Conservation (phyloP, 2,888 invertebrate species). For the Eupithecia abbreviata region DNA sequence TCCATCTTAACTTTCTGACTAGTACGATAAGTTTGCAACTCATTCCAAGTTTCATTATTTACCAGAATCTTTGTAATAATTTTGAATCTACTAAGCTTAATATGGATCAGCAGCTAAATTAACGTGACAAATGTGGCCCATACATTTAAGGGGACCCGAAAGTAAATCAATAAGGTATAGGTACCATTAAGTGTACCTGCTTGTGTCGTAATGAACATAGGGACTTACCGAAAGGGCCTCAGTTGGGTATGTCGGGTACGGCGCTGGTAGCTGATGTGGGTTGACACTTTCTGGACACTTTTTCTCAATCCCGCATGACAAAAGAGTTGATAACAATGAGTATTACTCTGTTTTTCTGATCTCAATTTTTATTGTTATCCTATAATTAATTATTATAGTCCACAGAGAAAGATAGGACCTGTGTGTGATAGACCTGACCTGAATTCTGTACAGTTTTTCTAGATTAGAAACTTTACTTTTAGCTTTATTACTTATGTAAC, state of each 20-base stretch:
- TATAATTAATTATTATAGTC: slow-evolving; percentile 9
- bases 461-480: not conserved
- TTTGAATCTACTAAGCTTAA: not conserved
- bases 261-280: slow-evolving; percentile 59
- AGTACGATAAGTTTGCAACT: slow-evolving; percentile 7
- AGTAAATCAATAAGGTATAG: slow-evolving; percentile 37
- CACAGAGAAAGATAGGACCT: not conserved
- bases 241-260: slow-evolving; percentile 44
- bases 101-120: not conserved
- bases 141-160: slow-evolving; percentile 27
- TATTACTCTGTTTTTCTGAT: slow-evolving; percentile 26
- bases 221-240: slow-evolving; percentile 47
- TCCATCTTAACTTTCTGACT: slow-evolving; percentile 9
- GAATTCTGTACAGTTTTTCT: not conserved
- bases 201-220: slow-evolving; percentile 50
- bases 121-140: slow-evolving; percentile 5
- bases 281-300: slow-evolving; percentile 60
- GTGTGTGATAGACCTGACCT: too few species aligned
- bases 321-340: slow-evolving; percentile 32
- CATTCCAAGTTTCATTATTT: slow-evolving; percentile 10
- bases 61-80: not conserved
- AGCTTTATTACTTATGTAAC: too few species aligned
- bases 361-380: slow-evolving; percentile 6
- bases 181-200: slow-evolving; percentile 44
- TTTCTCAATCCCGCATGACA: slow-evolving; percentile 47